Evolutionary conservation across 2,888 invertebrate genomes (phyloP), one percentile per base, ranked within the genome.

Genomic region (Morpho achilles): DNA sequence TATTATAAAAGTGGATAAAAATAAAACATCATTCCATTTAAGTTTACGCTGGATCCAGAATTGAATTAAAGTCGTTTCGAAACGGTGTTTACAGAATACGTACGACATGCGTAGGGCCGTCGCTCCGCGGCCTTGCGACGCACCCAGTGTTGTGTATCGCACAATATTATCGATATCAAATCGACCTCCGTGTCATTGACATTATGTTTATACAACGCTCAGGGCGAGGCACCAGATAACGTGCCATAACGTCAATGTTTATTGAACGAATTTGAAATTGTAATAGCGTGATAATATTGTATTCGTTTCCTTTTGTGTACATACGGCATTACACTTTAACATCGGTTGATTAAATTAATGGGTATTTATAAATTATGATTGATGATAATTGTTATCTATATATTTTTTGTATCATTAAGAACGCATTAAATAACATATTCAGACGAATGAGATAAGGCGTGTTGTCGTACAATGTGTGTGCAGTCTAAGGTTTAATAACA

Each of bases 121-220:
- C 77, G 77, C 70, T 66, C 67, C 69, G 76, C 84, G 89, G 88
- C 89, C 89, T 89, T 89, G 89, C 79, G 73, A 74, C 73, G 75
- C 76, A 74, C 67, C 77, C 79, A 87, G 87, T 86, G 88, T 65
- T 84, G 87, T 66, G 77, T 77, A 68, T 69, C 69, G 65, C 61
- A 69, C 75, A 71, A 72, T 77, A 75, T 74, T 88, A 87, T 89
- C 88, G 89, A 89, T 84, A 70, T 42, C 48, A 43, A 43, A 59
- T 66, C 77, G 80, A 78, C 79, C 79, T 79, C 77, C 75, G 80
- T 87, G 89, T 89, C 89, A 87, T 86, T 89, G 87, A 85, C 87
- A 84, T 77, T 82, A 70, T 82, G 84, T 87, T 87, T 84, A 32
- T 32, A 87, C 82, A 68, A 67, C 65, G 62, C 61, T 66, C 77